Conservation (phyloP, 1,140 invertebrate species). For the Wasmannia auropunctata region DNA sequence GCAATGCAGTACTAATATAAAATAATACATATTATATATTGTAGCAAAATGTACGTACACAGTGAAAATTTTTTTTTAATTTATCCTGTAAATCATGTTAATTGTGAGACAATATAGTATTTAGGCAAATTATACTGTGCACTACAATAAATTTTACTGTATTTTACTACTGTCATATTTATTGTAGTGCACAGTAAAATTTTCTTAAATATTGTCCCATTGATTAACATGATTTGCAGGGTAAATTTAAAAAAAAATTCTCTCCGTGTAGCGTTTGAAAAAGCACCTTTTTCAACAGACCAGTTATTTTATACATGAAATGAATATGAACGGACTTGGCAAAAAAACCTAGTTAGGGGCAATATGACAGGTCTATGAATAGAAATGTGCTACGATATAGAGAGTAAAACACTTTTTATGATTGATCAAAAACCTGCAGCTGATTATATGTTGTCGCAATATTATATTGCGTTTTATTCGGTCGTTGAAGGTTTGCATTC, state of each 20-base stretch:
- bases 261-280: constrained; percentile 87
- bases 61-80: too few species aligned
- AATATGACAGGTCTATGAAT: constrained; percentile 85
- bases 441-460: constrained; percentile 85
- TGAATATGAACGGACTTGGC: constrained; percentile 86
- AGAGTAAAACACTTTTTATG: constrained; percentile 85
- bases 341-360: constrained; percentile 83
- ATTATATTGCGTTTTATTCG: too few species aligned
- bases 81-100: too few species aligned
- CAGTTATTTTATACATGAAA: constrained; percentile 77
- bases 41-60: constrained; percentile 88
- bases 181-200: too few species aligned
- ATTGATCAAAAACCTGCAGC: constrained; percentile 78
- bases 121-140: too few species aligned
- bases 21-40: constrained; percentile 58
- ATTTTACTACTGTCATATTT: too few species aligned
- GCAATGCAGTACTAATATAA: not conserved
- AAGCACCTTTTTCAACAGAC: not conserved
- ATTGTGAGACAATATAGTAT: too few species aligned
- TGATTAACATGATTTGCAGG: too few species aligned
- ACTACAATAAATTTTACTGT: too few species aligned
- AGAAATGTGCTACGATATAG: constrained; percentile 85
- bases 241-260: too few species aligned
- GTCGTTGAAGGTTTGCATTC: constrained; percentile 84
- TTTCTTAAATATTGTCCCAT: too few species aligned